Evolutionary conservation across 2,113 vertebrate species (phyloP).

Genomic region (Notechis scutatus): DNA sequence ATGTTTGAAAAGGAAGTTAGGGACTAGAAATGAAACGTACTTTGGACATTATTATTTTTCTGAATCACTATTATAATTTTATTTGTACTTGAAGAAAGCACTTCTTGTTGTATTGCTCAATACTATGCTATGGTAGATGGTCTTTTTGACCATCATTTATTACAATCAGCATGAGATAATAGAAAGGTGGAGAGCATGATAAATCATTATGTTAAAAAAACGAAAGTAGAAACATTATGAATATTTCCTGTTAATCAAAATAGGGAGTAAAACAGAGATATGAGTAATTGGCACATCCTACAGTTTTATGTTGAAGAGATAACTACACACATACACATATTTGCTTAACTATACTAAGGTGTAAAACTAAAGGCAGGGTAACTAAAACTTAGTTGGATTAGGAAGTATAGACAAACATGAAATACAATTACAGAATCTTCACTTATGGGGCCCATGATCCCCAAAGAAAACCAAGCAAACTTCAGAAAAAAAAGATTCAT

Average conservation of each 20-base stretch:
- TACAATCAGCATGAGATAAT: neutral
- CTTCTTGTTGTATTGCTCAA: neutral
- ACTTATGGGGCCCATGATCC: conserved; percentile 5
- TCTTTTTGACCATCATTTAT: neutral
- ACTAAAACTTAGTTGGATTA: neutral
- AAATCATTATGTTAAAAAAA: conserved; percentile 17
- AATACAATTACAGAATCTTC: conserved; percentile 4
- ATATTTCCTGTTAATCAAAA: conserved; percentile 9
- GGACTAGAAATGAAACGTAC: conserved; percentile 1
- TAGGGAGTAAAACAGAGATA: conserved; percentile 8
- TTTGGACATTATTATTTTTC: neutral
- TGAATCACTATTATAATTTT: neutral
- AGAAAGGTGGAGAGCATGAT: conserved; percentile 1
- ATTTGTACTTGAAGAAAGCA: neutral
- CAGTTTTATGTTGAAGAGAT: neutral
- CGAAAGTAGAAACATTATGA: conserved; percentile 5
- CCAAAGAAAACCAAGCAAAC: neutral
- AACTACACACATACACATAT: neutral
- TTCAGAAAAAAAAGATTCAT: neutral
- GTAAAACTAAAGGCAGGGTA: neutral
- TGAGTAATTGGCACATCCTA: neutral
- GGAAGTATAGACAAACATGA: neutral
- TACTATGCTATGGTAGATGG: neutral
- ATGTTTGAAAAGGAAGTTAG: neutral
- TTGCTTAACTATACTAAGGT: neutral